Base-by-base conservation (phyloP, 2,113 vertebrate species). In the Hemichromis elongatus region DNA sequence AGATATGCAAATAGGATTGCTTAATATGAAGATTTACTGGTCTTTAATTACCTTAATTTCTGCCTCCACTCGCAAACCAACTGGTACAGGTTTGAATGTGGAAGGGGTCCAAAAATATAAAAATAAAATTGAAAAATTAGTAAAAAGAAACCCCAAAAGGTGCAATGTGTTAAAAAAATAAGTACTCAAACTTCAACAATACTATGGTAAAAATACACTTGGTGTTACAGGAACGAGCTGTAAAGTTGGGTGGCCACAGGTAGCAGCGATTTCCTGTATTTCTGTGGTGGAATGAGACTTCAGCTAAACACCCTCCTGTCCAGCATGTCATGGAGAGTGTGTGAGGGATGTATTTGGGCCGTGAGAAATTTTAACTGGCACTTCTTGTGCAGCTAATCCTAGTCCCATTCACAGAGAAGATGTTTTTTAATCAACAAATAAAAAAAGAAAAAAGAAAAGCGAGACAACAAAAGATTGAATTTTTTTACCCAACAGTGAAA, bases 1-100 rank as follows among this genome's bases (percentile, higher is more conserved):
- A 70, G 61, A 70, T 45, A 16, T 45, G 8, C 21, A 70, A 24
- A 70, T 70, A 70, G 12, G 37, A 68, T 13, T 68, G n/a, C 40
- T 40, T 68, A 9, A 68, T 68, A 68, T 6, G 8, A 70, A 70
- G 37, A 70, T 70, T 16, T 70, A 42, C 11, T 33, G 16, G 19
- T 61, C 28, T 30, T 19, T 9, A 19, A 33, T 33, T 61, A 61
- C 28, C 9, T 61, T 30, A 33, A 61, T 61, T 61, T 61, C 30
- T 10, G n/a, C n/a, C n/a, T n/a, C n/a, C n/a, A n/a, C n/a, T n/a
- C n/a, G n/a, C n/a, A n/a, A n/a, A 4, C 7, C 56, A 59, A 30
- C 56, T 16, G 1, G 12, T 1, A 19, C 56, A 59, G 56, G 28
- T 33, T 59, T 59, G 16, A 68, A 40, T 24, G 2, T 5, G 19